Base-by-base conservation (phyloP, 1,140 invertebrate species). In the Trachymyrmex cornetzi region DNA sequence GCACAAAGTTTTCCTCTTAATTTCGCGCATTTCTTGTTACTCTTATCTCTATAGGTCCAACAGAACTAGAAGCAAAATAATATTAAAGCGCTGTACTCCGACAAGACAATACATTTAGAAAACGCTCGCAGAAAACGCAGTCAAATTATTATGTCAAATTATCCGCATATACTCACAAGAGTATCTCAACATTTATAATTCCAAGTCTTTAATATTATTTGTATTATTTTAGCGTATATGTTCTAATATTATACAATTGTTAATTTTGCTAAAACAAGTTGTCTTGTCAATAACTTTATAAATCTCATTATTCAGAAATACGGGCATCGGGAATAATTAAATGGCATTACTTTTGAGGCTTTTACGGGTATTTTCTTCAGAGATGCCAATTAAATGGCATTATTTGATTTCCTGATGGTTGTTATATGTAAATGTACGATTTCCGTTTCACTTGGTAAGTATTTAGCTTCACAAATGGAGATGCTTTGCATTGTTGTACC, bases 1-100 rank as follows among this genome's bases (percentile, higher is more conserved):
- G 24, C 59, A 55, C 38, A 61, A 84, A 84, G 27, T 84, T 84
- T 72, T 50, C 80, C 50, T 59, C 67, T 82, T 61, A 61, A 82
- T 82, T 82, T 59, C 66, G 50, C 22, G 12, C 53, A n/a, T 27
- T 14, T 38, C 50, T 59, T 38, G 16, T 14, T 66, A 55, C n/a
- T 82, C 50, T 50, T 82, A 82, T 71, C 66, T 82, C 66, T n/a
- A 16, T 3, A 6, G 3, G 22, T 34, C 59, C 59, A 82, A 57
- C 34, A 57, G 16, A 44, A 27, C 64, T 71, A 27, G 64, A 57
- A 71, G 44, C 34, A 24, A 44, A 34, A 72, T 48, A 50, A 14
- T 50, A 50, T 44, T 71, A 59, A 34, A 57, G 22, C 19, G 14
- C 22, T 24, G 63, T 14, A 57, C 2, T 50, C 48, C 34, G 16